Base-by-base conservation (phyloP, 2,888 invertebrate species). In the Baccha elongata region DNA sequence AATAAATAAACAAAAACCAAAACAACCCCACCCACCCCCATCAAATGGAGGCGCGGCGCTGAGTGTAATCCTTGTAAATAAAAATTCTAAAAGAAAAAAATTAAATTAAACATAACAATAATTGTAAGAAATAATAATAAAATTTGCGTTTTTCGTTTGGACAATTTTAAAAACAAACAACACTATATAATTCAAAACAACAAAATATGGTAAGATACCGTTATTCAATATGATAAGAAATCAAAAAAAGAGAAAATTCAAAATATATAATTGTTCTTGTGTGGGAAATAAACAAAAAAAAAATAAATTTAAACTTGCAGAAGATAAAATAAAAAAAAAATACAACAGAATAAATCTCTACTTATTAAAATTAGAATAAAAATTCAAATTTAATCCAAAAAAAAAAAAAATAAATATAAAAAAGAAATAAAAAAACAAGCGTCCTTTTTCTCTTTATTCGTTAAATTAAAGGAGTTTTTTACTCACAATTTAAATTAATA, bases 61-160 rank as follows among this genome's bases (percentile, higher is more conserved):
- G 60, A 44, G 64, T 69, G 50, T 65, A 74, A 71, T 58, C 75
- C 75, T 67, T 81, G 81, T 81, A 81, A 72, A 81, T 81, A 81
- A 26, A 75, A 75, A 65, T 40, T 72, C 60, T 81, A 81, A 71
- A 75, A 65, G 23, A 80, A 64, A 48, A 52, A 46, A 55, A 17
- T n/a, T n/a, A n/a, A 29, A 7, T 50, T 78, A 73, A 64, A 74
- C 58, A 62, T 69, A 80, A 80, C 55, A 58, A 15, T 62, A 37
- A 65, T 42, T 48, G 46, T 71, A 64, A 74, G 42, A 46, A 46
- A 32, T 19, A n/a, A 42, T 42, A 44, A 71, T 42, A 60, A 32
- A 21, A 58, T 42, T 46, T 52, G 37, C 58, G 64, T 65, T 71
- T 60, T 81, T 75, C 29, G 44, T 68, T 80, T 67, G 35, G 35